These are phyloP conservation scores for Otus scops DNA, from an alignment of 2,797 vertebrate genomes.

Conservation along the genomic window DNA sequence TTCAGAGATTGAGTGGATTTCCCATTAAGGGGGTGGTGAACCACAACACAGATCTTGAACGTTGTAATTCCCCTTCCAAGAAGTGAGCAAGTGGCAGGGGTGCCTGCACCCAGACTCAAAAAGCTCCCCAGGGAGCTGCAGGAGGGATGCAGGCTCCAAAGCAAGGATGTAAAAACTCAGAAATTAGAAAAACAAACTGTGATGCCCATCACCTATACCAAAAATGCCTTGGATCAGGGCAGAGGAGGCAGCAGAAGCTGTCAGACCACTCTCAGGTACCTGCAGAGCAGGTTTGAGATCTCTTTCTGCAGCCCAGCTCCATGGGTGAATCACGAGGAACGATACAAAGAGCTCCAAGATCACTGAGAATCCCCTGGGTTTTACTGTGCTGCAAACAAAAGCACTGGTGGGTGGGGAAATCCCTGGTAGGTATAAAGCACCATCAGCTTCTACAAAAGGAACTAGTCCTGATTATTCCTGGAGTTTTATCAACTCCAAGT, in stretches of 20 bases:
- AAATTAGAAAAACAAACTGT: background rate
- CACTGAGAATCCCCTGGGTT: background rate
- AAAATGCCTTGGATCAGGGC: background rate
- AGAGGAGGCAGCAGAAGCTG: background rate
- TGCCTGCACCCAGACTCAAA: background rate
- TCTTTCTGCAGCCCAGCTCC: background rate
- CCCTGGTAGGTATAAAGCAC: background rate
- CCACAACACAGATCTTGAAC: background rate
- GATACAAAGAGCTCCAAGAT: background rate
- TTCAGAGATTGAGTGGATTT: background rate
- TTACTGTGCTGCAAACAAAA: background rate
- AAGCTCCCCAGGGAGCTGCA: background rate
- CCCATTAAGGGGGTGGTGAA: background rate
- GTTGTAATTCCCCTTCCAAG: background rate
- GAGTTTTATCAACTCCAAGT: background rate
- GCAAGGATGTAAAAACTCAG: background rate
- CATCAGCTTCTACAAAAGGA: background rate
- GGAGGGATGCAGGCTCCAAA: background rate
- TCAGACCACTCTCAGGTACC: background rate
- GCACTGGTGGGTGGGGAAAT: background rate
- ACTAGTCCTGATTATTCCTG: background rate
- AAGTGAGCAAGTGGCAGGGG: background rate
- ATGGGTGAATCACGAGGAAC: background rate
- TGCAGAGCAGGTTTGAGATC: slow-evolving; percentile 1
- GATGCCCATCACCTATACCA: background rate